Percentiles rank a stretch among this genome's conserved stretches.
phyloP scores from a whole-genome alignment of 2,888 invertebrate species.

The Lissonota sp. region DNA sequence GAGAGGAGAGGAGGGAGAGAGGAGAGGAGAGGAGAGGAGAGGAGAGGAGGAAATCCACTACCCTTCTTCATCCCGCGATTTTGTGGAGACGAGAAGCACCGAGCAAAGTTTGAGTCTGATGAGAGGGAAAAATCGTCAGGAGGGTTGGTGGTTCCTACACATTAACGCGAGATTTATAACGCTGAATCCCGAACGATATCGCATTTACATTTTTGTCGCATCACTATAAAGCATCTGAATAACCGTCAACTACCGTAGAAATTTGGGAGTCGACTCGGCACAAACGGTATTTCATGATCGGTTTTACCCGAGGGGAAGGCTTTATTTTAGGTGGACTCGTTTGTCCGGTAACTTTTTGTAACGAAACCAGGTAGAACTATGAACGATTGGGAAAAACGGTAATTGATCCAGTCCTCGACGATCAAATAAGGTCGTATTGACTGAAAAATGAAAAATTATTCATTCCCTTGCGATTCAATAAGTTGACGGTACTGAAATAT shows the following conservation, averaged over 20 bases:
- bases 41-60: neutral
- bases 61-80: no score
- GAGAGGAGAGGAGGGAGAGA: neutral
- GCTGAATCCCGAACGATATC: constrained; percentile 80
- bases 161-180: constrained; percentile 83
- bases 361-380: neutral
- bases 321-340: constrained; percentile 68
- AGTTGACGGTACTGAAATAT: no score
- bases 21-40: neutral
- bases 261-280: constrained; percentile 58
- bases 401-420: no score
- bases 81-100: neutral
- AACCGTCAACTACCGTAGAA: constrained; percentile 44
- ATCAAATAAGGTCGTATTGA: no score
- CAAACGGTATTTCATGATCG: constrained; percentile 77
- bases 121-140: constrained; percentile 64
- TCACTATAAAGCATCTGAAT: constrained; percentile 80
- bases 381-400: no score
- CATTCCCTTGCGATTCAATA: no score
- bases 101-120: constrained; percentile 40
- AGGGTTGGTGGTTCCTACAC: constrained; percentile 74
- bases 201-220: constrained; percentile 84
- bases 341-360: constrained; percentile 21
- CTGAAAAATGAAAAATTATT: no score
- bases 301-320: constrained; percentile 64